phyloP scores from a whole-genome alignment of 2,888 invertebrate species.

The Laspeyria flexula region DNA sequence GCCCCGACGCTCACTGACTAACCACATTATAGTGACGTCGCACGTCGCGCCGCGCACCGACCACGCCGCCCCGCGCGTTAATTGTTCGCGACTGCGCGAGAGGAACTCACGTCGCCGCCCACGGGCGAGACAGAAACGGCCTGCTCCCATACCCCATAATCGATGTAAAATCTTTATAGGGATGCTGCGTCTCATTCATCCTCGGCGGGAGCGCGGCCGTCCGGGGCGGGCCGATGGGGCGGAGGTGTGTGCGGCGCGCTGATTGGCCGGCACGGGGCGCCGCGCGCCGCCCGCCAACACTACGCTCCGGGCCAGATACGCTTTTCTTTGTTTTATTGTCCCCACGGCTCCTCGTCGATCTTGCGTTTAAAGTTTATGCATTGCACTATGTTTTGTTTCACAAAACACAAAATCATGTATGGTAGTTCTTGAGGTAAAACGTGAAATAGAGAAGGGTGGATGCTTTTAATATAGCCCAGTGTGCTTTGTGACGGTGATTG shows the following conservation, averaged over 20 bases:
- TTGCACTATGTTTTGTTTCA: constrained; percentile 84
- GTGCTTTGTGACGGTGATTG: constrained; percentile 64
- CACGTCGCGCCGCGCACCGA: constrained; percentile 67
- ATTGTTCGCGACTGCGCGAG: constrained; percentile 85
- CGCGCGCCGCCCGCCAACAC: constrained; percentile 43
- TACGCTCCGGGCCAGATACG: constrained; percentile 76
- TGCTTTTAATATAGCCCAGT: constrained; percentile 54
- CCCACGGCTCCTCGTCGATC: constrained; percentile 83
- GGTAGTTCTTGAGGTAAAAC: constrained; percentile 78
- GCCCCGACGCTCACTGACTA: constrained; percentile 88
- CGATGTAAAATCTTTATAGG: constrained; percentile 79
- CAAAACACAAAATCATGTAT: constrained; percentile 82
- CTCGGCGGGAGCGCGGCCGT: constrained; percentile 50
- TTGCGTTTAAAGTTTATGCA: constrained; percentile 85
- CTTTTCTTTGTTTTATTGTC: constrained; percentile 86
- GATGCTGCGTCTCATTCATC: constrained; percentile 79
- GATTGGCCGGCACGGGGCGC: constrained; percentile 53
- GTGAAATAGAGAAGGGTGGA: constrained; percentile 69
- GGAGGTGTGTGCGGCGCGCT: constrained; percentile 40
- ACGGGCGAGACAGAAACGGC: constrained; percentile 76
- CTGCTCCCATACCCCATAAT: constrained; percentile 76
- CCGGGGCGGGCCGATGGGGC: constrained; percentile 60
- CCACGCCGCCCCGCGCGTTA: constrained; percentile 79
- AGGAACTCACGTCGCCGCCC: constrained; percentile 72
- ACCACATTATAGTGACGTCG: constrained; percentile 87